These are phyloP conservation scores for Drosophila tanythrix DNA, from an alignment of 2,888 invertebrate species.

Conservation along the genomic window DNA sequence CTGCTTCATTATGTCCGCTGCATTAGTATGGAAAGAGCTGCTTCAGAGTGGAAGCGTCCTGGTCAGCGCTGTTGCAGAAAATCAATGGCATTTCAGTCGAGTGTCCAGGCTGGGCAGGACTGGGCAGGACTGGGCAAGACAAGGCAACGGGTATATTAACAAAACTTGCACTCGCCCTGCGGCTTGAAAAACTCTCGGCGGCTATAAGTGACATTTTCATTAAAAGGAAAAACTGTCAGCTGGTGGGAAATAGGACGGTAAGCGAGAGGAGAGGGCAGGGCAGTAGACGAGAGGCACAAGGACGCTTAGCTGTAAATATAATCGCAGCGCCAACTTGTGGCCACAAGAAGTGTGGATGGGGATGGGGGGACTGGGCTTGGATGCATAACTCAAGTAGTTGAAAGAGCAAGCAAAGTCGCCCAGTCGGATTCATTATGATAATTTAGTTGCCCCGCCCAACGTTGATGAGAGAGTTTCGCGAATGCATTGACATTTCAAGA, in stretches of 20 bases:
- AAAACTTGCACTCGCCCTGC: constrained; percentile 52
- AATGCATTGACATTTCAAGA: constrained; percentile 76
- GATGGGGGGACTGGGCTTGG: constrained; percentile 2
- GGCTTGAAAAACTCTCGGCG: constrained; percentile 49
- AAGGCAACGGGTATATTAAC: constrained; percentile 25
- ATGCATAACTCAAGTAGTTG: constrained; percentile 71
- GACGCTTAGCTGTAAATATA: constrained; percentile 43
- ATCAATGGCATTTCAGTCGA: constrained; percentile 59
- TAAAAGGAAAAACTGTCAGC: constrained; percentile 65
- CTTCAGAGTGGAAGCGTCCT: constrained; percentile 20
- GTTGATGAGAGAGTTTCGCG: constrained; percentile 36
- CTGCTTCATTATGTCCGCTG: constrained; percentile 42
- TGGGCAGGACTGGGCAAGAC: background rate
- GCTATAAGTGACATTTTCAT: constrained; percentile 77
- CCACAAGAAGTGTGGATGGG: constrained; percentile 13
- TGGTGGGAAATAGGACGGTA: background rate
- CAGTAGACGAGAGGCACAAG: constrained; percentile 9
- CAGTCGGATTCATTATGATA: constrained; percentile 79
- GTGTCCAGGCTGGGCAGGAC: constrained; percentile 26
- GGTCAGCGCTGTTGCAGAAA: constrained; percentile 76
- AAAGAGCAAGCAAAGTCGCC: constrained; percentile 63
- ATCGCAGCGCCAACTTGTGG: constrained; percentile 32
- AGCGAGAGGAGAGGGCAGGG: background rate
- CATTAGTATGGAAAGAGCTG: constrained; percentile 42
- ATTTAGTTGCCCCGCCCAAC: constrained; percentile 64